Evolutionary conservation across 2,113 vertebrate species (phyloP).

Genomic region (Chrysochloris asiatica): DNA sequence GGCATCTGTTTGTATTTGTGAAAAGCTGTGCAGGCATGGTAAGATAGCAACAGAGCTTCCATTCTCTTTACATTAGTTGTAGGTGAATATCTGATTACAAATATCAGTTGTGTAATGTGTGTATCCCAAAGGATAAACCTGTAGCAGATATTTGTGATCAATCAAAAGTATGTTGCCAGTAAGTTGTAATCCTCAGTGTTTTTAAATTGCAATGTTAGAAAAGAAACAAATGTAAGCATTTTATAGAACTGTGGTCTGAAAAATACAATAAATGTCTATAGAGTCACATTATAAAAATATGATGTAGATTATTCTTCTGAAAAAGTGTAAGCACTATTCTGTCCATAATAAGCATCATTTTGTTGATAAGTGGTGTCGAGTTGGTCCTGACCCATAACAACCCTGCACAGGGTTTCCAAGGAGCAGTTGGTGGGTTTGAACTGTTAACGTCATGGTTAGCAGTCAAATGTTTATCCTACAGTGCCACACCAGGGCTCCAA

Average conservation of each 20-base stretch:
- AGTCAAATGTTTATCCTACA: too few species aligned
- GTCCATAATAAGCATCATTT: not conserved
- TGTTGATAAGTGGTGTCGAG: too few species aligned
- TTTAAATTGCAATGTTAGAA: not conserved
- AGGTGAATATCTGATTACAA: slow-evolving; percentile 17
- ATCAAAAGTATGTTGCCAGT: not conserved
- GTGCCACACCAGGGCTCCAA: too few species aligned
- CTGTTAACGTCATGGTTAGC: too few species aligned
- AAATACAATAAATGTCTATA: slow-evolving; percentile 1
- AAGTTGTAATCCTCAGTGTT: slow-evolving; percentile 29
- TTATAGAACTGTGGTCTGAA: slow-evolving; percentile 18
- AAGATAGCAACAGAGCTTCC: not conserved
- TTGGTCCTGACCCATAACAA: too few species aligned
- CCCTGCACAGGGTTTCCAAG: too few species aligned
- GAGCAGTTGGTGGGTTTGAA: too few species aligned
- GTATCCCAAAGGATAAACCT: not conserved
- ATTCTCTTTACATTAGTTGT: slow-evolving; percentile 1
- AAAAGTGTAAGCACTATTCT: slow-evolving; percentile 10
- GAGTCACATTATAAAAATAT: not conserved
- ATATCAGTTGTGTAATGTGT: slow-evolving; percentile 5
- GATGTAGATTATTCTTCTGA: not conserved
- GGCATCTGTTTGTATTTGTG: not conserved
- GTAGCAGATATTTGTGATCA: not conserved
- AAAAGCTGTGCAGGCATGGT: slow-evolving; percentile 2
- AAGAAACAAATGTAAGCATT: slow-evolving; percentile 29